phyloP scores from a whole-genome alignment of 2,113 vertebrate genomes.

The Esox niger region DNA sequence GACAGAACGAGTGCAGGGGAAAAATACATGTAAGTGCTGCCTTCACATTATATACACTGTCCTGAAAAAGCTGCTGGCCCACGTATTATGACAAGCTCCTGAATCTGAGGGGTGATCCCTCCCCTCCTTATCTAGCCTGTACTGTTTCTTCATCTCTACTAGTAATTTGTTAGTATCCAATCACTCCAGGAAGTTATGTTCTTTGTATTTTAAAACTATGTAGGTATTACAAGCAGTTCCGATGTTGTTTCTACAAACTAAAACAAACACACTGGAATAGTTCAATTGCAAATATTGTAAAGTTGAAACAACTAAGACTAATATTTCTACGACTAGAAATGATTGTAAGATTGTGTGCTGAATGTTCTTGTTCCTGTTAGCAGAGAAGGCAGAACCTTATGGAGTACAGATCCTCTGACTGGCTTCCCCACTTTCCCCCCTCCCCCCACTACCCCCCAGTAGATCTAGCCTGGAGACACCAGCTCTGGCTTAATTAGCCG shows the following conservation, averaged over 20 bases:
- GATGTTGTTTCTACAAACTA: too few species aligned
- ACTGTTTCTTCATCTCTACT: too few species aligned
- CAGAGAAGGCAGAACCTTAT: conserved; percentile 4
- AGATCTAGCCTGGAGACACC: conserved; percentile 40
- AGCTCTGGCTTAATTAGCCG: conserved; percentile 46
- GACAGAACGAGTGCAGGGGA: not conserved
- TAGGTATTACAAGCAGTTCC: too few species aligned
- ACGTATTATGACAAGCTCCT: conserved; percentile 42
- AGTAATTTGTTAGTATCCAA: too few species aligned
- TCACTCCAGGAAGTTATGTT: too few species aligned
- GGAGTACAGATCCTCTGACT: not conserved
- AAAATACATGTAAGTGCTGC: conserved; percentile 40
- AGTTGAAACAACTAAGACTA: too few species aligned
- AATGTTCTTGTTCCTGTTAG: too few species aligned
- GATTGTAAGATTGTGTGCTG: too few species aligned
- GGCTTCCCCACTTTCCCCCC: conserved; percentile 7
- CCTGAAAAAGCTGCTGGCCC: conserved; percentile 33
- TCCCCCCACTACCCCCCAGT: conserved; percentile 17
- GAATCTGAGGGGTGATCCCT: conserved; percentile 35
- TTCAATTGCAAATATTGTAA: too few species aligned
- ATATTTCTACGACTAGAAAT: too few species aligned
- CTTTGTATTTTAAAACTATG: too few species aligned
- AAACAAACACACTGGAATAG: too few species aligned
- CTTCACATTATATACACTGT: conserved; percentile 56
- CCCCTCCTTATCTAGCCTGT: not conserved